phyloP scores from a whole-genome alignment of 2,888 invertebrate species.

The Phortica magna region DNA sequence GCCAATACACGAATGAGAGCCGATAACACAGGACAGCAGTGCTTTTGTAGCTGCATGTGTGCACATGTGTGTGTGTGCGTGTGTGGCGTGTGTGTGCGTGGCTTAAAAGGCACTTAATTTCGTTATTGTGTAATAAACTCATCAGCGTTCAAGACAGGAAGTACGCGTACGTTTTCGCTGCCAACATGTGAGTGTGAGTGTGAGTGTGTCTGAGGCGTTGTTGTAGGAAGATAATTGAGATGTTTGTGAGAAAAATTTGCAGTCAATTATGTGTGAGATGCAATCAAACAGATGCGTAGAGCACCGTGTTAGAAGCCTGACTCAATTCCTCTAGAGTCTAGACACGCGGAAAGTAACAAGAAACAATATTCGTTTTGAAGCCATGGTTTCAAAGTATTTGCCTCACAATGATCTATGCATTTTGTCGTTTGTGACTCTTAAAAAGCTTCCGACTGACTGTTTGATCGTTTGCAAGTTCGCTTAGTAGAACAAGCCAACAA shows the following conservation, averaged over 20 bases:
- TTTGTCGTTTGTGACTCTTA: too few species aligned
- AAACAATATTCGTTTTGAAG: too few species aligned
- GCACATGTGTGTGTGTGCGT: neutral
- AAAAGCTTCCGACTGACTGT: too few species aligned
- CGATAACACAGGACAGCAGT: neutral
- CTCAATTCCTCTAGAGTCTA: too few species aligned
- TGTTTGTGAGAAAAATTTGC: constrained; percentile 43
- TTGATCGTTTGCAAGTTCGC: too few species aligned
- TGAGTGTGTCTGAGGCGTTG: constrained; percentile 38
- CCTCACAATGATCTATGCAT: too few species aligned
- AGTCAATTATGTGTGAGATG: too few species aligned
- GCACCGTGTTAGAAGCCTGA: too few species aligned
- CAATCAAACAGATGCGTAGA: constrained; percentile 35
- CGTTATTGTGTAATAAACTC: constrained; percentile 64
- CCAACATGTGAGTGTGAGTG: constrained; percentile 24
- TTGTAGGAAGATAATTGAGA: constrained; percentile 51
- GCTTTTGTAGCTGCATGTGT: neutral
- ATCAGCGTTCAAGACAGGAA: constrained; percentile 35
- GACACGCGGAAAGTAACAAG: too few species aligned
- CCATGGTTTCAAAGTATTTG: too few species aligned
- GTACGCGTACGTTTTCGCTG: neutral
- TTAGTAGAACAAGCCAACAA: neutral
- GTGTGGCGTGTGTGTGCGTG: constrained; percentile 43
- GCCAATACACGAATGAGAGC: neutral
- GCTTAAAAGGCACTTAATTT: constrained; percentile 67